These are phyloP conservation scores for Trissolcus basalis DNA, from an alignment of 1,140 invertebrate species.

Conservation along the genomic window DNA sequence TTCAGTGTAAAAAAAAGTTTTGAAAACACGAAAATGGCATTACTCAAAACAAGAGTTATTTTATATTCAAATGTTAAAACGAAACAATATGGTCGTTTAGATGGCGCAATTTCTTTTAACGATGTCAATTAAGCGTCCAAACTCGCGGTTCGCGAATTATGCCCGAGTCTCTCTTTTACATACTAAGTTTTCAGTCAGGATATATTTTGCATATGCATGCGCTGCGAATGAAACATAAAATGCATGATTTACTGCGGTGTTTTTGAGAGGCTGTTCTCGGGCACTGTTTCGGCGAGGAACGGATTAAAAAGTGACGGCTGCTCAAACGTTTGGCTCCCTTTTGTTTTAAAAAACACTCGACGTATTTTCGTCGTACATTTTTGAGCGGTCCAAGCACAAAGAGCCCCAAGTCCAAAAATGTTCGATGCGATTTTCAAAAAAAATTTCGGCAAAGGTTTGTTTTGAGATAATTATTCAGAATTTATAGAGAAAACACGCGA, in stretches of 20 bases:
- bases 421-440: too few relatives aligned
- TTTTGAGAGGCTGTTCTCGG: background rate
- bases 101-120: constrained; percentile 48
- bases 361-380: too few relatives aligned
- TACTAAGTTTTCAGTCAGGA: constrained; percentile 13
- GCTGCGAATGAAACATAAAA: constrained; percentile 40
- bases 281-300: too few relatives aligned
- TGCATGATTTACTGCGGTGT: constrained; percentile 19
- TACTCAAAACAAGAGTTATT: constrained; percentile 28
- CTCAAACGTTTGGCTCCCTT: too few relatives aligned
- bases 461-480: too few relatives aligned
- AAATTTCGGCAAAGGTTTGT: too few relatives aligned
- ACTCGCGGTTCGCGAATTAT: constrained; percentile 37
- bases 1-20: constrained; percentile 19
- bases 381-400: too few relatives aligned
- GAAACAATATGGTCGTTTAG: constrained; percentile 34
- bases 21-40: constrained; percentile 23
- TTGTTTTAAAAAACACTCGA: too few relatives aligned
- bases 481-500: too few relatives aligned
- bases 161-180: constrained; percentile 31
- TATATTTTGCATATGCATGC: constrained; percentile 48
- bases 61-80: constrained; percentile 48
- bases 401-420: too few relatives aligned
- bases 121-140: constrained; percentile 43
- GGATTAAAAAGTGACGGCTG: too few relatives aligned